Evolutionary conservation across 2,888 invertebrate species (phyloP).

Genomic region (Caenorhabditis imperialis): DNA sequence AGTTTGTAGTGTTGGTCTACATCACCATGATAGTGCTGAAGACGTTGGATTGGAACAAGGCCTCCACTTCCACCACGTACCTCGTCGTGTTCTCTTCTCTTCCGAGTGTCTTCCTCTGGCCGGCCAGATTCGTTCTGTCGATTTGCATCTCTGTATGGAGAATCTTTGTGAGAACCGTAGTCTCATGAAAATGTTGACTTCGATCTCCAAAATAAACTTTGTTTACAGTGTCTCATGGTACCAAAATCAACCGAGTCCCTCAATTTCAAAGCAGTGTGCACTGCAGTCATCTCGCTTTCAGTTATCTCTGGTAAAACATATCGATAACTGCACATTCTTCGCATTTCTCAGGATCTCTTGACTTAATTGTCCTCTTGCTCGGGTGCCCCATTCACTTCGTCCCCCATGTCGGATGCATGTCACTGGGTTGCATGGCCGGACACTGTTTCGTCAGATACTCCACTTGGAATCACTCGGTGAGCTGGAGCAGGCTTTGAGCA

Average conservation of each 20-base stretch:
- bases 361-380: slow-evolving; percentile 23
- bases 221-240: slow-evolving; percentile 18
- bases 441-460: slow-evolving; percentile 20
- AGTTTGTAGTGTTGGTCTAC: slow-evolving; percentile 20
- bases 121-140: slow-evolving; percentile 29
- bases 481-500: background rate
- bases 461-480: slow-evolving; percentile 26
- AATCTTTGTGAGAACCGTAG: slow-evolving; percentile 1
- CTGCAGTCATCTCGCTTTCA: slow-evolving; percentile 6
- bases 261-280: slow-evolving; percentile 4
- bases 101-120: slow-evolving; percentile 35
- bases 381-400: slow-evolving; percentile 21
- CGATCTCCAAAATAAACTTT: no score
- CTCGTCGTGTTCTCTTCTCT: slow-evolving; percentile 39
- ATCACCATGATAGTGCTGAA: slow-evolving; percentile 33
- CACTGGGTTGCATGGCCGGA: slow-evolving; percentile 45
- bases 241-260: slow-evolving; percentile 9
- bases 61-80: slow-evolving; percentile 23
- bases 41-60: slow-evolving; percentile 31
- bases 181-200: no score
- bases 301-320: slow-evolving; percentile 4
- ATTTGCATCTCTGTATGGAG: slow-evolving; percentile 26
- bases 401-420: slow-evolving; percentile 31
- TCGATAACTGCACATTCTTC: background rate
- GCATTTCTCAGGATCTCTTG: slow-evolving; percentile 8